A percentile compares a stretch with the other conserved stretches of the same genome.
Evolutionary conservation across 2,113 vertebrate genomes (phyloP).

Genomic region (Brienomyrus brachyistius): DNA sequence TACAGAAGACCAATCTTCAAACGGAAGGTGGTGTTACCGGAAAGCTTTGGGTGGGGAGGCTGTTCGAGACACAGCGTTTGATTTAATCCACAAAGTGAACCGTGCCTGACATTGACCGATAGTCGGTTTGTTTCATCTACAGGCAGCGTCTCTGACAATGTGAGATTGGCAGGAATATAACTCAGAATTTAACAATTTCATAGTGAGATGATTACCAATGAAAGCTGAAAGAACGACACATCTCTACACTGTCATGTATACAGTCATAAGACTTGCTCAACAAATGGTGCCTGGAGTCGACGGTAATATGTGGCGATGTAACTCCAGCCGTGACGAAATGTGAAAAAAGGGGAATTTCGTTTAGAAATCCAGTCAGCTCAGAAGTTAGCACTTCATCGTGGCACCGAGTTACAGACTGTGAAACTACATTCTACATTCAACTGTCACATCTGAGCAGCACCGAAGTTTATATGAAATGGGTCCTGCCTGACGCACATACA

Average conservation of each 20-base stretch:
- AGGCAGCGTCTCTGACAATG: neutral
- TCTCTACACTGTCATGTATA: neutral
- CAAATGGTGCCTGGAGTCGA: neutral
- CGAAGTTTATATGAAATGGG: slow-evolving; percentile 19
- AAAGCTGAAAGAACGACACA: neutral
- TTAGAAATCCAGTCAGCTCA: neutral
- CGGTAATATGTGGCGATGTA: neutral
- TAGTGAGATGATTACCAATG: neutral
- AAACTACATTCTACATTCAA: slow-evolving; percentile 11
- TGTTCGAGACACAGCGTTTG: neutral
- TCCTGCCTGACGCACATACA: neutral
- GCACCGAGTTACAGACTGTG: neutral
- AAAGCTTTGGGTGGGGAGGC: neutral
- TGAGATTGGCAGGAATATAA: neutral
- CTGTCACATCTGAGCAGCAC: slow-evolving; percentile 12
- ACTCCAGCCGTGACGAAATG: neutral
- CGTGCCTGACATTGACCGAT: neutral
- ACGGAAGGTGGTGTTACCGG: neutral
- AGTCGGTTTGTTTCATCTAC: neutral
- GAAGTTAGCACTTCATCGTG: neutral
- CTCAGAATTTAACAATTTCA: neutral
- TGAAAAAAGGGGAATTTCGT: neutral
- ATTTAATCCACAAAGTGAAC: neutral
- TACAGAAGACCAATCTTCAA: neutral
- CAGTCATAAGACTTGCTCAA: neutral